Evolutionary conservation across 2,797 vertebrate species (phyloP).

Genomic region (Morus bassanus): DNA sequence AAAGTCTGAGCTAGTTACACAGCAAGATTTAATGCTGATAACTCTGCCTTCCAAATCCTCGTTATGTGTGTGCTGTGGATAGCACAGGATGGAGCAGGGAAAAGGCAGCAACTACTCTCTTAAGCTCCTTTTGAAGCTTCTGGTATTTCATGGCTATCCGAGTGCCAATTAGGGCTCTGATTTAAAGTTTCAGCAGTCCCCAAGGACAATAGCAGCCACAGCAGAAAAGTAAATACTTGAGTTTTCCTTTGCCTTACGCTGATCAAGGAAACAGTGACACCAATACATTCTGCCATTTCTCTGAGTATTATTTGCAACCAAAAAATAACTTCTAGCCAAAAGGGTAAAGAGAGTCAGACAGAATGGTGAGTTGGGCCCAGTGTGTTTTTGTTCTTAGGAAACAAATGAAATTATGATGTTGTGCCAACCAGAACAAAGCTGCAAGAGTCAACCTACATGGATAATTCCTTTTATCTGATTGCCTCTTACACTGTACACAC

Average conservation of each 20-base stretch:
- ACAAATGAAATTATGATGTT: not conserved
- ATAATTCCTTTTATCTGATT: not conserved
- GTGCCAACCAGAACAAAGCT: not conserved
- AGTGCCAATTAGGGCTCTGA: conserved; percentile 44
- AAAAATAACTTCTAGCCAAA: not conserved
- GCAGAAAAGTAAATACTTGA: conserved; percentile 21
- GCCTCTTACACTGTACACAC: not conserved
- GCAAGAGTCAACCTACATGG: not conserved
- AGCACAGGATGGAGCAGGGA: not conserved
- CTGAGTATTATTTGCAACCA: not conserved
- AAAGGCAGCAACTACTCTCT: conserved; percentile 23
- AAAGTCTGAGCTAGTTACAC: conserved; percentile 24
- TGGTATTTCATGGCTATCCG: conserved; percentile 19
- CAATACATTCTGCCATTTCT: not conserved
- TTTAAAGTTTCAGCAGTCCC: conserved; percentile 44
- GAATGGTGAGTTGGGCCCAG: not conserved
- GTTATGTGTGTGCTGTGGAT: not conserved
- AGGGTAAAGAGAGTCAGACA: not conserved
- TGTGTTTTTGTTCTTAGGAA: not conserved
- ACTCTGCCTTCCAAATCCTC: conserved; percentile 34
- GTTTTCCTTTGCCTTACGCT: conserved; percentile 3
- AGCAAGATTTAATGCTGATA: conserved; percentile 10
- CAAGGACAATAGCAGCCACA: conserved; percentile 9
- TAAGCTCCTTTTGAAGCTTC: conserved; percentile 53
- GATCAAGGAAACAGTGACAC: not conserved